Percentiles rank a stretch among this genome's conserved stretches.
Evolutionary conservation across 2,113 vertebrate genomes (phyloP).

Genomic region (Cricetomys ansorgei): DNA sequence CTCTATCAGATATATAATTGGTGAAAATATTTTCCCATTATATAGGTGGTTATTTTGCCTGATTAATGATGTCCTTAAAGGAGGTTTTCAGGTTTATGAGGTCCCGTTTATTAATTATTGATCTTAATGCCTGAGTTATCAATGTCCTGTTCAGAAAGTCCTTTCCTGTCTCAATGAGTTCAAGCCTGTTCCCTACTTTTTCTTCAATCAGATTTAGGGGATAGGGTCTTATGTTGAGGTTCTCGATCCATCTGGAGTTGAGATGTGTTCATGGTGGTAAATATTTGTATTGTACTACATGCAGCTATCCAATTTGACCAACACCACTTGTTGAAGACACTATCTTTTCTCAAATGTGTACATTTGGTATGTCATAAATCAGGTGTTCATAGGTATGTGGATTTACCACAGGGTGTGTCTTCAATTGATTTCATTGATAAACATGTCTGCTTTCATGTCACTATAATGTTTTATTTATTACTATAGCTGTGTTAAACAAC

Average conservation of each 20-base stretch:
- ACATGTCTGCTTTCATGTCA: not conserved
- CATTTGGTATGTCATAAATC: not conserved
- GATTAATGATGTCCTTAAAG: not conserved
- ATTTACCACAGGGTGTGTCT: not conserved
- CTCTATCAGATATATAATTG: not conserved
- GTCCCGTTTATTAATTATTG: not conserved
- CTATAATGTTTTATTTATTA: not conserved
- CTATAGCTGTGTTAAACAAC: not conserved
- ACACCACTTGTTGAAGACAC: not conserved
- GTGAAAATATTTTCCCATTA: not conserved
- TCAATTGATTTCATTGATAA: not conserved
- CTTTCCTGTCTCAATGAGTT: not conserved
- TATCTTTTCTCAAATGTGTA: not conserved
- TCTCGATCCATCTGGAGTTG: not conserved
- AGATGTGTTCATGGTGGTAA: not conserved
- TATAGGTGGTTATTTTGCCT: not conserved
- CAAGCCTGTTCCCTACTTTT: not conserved
- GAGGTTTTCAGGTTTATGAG: not conserved
- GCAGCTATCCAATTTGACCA: not conserved
- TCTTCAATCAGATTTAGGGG: no score
- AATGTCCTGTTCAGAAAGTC: not conserved
- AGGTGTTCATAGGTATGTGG: not conserved
- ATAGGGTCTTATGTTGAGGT: not conserved
- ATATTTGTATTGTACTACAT: not conserved
- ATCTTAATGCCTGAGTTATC: not conserved